These are phyloP conservation scores for Syngnathus acus DNA, from an alignment of 2,797 vertebrate species.

Conservation along the genomic window DNA sequence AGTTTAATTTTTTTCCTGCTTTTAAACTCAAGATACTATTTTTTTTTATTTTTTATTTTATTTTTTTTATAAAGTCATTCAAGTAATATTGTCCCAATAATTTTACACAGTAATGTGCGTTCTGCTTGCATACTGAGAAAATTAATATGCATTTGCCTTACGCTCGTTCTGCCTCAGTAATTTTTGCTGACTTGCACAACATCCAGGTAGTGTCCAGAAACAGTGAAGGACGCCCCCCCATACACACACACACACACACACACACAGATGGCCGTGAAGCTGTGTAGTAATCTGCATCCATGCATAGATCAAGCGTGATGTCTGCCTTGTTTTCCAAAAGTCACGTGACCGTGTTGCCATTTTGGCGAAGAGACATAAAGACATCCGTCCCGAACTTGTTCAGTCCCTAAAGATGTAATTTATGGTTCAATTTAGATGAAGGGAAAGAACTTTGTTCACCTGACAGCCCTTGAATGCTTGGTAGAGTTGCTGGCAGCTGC, in stretches of 20 bases:
- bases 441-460: neutral
- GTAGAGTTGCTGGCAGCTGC: neutral
- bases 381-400: neutral
- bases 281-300: slow-evolving; percentile 37
- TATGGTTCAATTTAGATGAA: slow-evolving; percentile 1
- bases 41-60: neutral
- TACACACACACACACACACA: slow-evolving; percentile 9
- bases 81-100: slow-evolving; percentile 31
- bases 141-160: slow-evolving; percentile 61
- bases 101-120: neutral
- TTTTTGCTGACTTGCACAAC: slow-evolving; percentile 49
- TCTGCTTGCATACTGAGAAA: slow-evolving; percentile 24
- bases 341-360: slow-evolving; percentile 33
- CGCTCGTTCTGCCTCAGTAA: slow-evolving; percentile 37
- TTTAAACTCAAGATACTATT: neutral
- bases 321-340: slow-evolving; percentile 43
- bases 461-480: neutral
- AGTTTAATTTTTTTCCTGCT: no score
- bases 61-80: neutral
- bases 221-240: slow-evolving; percentile 53
- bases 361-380: slow-evolving; percentile 13
- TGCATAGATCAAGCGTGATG: slow-evolving; percentile 27
- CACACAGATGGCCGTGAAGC: slow-evolving; percentile 30
- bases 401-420: neutral
- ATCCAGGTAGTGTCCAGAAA: slow-evolving; percentile 50